Percentiles rank a stretch among this genome's conserved stretches.
Evolutionary conservation across 2,888 invertebrate species (phyloP).

Genomic region (Drosophila tanythrix): DNA sequence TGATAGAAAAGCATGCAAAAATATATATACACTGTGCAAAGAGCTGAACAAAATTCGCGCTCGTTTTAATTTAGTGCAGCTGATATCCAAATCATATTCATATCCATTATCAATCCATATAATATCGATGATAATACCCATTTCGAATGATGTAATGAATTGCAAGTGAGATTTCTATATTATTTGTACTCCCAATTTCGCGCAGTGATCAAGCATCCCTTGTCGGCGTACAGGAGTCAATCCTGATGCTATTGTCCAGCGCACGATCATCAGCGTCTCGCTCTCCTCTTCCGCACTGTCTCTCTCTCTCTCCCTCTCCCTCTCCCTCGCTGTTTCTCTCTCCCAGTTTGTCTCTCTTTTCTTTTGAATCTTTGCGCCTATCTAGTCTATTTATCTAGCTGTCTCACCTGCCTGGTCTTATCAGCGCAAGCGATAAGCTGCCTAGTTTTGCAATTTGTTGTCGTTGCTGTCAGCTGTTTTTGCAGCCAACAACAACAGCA

Average conservation of each 20-base stretch:
- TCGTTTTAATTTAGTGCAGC: not conserved
- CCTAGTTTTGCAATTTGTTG: slow-evolving; percentile 43
- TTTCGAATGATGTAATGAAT: not conserved
- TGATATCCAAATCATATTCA: not conserved
- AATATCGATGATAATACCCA: not conserved
- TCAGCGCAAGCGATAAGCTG: slow-evolving; percentile 54
- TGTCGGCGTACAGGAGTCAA: not conserved
- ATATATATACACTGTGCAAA: not conserved
- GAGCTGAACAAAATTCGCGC: not conserved
- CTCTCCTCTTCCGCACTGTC: not conserved
- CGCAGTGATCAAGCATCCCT: not conserved
- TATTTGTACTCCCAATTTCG: not conserved
- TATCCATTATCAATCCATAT: not conserved
- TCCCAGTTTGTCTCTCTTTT: not conserved
- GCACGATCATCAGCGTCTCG: not conserved
- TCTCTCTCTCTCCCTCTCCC: too few species aligned
- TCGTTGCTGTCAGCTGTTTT: slow-evolving; percentile 52
- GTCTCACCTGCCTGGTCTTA: slow-evolving; percentile 52
- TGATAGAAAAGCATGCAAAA: not conserved
- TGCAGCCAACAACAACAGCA: slow-evolving; percentile 26
- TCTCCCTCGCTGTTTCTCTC: not conserved
- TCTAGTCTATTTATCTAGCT: slow-evolving; percentile 51
- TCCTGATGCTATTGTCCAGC: slow-evolving; percentile 1
- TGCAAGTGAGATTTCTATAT: not conserved
- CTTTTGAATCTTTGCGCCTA: slow-evolving; percentile 19